phyloP scores from a whole-genome alignment of 2,797 vertebrate species.

The Sparidentex hasta region DNA sequence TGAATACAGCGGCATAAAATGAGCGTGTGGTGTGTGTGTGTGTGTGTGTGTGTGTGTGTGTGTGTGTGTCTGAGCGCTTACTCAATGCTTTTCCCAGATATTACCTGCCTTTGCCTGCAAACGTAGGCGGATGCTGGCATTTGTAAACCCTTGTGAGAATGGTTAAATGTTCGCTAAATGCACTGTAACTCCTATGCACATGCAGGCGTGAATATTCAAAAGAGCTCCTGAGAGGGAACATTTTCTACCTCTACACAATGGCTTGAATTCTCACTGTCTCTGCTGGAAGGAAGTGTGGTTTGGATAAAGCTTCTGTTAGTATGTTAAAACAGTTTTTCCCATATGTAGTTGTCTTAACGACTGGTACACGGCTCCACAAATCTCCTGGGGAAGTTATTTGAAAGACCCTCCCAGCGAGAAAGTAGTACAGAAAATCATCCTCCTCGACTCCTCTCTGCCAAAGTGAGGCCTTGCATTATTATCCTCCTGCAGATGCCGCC shows the following conservation, averaged over 20 bases:
- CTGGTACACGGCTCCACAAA: conserved; percentile 33
- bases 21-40: conserved; percentile 28
- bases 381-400: conserved; percentile 32
- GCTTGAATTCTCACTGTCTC: background rate
- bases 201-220: conserved; percentile 48
- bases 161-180: conserved; percentile 46
- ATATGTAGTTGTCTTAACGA: conserved; percentile 20
- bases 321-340: conserved; percentile 43
- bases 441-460: conserved; percentile 14
- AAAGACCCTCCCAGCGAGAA: conserved; percentile 37
- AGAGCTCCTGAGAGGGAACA: conserved; percentile 5
- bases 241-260: background rate
- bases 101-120: conserved; percentile 47
- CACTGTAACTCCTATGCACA: conserved; percentile 29
- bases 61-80: conserved; percentile 14
- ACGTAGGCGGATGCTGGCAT: conserved; percentile 28
- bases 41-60: conserved; percentile 17
- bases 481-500: conserved; percentile 23
- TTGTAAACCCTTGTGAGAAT: conserved; percentile 41
- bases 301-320: conserved; percentile 14
- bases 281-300: conserved; percentile 24
- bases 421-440: conserved; percentile 36
- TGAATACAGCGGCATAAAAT: conserved; percentile 58
- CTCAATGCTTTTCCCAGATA: conserved; percentile 43
- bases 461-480: background rate